Evolutionary conservation across 2,113 vertebrate genomes (phyloP).

Genomic region (Eleginops maclovinus): DNA sequence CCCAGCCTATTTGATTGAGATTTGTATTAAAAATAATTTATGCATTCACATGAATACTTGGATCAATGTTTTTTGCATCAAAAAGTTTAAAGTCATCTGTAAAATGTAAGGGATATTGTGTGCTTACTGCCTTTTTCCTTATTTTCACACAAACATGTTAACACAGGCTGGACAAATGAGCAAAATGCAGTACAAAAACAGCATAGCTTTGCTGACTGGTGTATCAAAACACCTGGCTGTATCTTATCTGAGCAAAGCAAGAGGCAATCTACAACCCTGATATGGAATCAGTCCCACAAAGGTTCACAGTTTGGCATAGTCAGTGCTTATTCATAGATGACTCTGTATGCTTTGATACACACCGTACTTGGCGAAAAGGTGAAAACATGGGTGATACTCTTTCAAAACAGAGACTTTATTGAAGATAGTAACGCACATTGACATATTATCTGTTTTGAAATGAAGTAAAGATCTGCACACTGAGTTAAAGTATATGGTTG

Average conservation of each 20-base stretch:
- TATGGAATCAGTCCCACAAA: slow-evolving; percentile 46
- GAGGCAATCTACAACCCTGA: slow-evolving; percentile 51
- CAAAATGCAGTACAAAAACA: slow-evolving; percentile 2
- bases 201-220: slow-evolving; percentile 24
- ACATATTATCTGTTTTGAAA: slow-evolving; percentile 51
- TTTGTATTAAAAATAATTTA: slow-evolving; percentile 42
- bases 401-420: slow-evolving; percentile 56
- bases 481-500: slow-evolving; percentile 31
- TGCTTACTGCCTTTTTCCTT: not conserved
- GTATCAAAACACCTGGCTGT: slow-evolving; percentile 40
- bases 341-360: slow-evolving; percentile 39
- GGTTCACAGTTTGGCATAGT: slow-evolving; percentile 38
- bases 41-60: not conserved
- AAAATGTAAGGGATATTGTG: not conserved
- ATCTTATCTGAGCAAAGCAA: slow-evolving; percentile 62
- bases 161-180: slow-evolving; percentile 13
- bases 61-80: not conserved
- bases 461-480: slow-evolving; percentile 49
- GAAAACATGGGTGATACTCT: slow-evolving; percentile 55
- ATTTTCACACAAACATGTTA: slow-evolving; percentile 10
- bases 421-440: slow-evolving; percentile 59
- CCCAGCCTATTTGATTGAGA: slow-evolving; percentile 27
- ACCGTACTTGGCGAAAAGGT: slow-evolving; percentile 35
- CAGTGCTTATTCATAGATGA: slow-evolving; percentile 58
- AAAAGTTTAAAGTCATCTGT: not conserved